phyloP scores from a whole-genome alignment of 2,888 invertebrate species.

The Lapara coniferarum region DNA sequence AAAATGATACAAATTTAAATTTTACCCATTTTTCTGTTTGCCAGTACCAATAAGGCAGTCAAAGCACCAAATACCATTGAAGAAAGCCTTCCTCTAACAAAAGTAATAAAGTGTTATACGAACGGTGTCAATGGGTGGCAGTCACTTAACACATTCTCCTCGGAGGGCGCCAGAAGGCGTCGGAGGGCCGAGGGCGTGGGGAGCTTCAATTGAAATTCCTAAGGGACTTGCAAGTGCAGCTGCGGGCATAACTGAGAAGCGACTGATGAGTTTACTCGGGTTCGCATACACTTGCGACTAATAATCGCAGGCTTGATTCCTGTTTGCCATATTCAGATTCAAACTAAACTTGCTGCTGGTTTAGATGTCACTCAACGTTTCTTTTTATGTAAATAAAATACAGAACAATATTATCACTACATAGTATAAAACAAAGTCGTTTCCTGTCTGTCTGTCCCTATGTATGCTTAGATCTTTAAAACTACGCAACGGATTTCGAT shows the following conservation, averaged over 20 bases:
- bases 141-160: conserved; percentile 26
- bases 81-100: neutral
- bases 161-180: conserved; percentile 8
- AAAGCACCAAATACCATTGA: neutral
- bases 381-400: too few species aligned
- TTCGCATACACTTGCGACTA: conserved; percentile 38
- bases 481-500: too few species aligned
- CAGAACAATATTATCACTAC: too few species aligned
- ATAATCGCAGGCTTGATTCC: conserved; percentile 14
- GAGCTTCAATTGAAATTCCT: conserved; percentile 42
- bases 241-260: conserved; percentile 42
- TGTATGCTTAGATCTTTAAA: too few species aligned
- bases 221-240: conserved; percentile 48
- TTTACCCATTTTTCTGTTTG: too few species aligned
- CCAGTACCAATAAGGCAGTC: neutral
- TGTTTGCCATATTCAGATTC: neutral
- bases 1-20: too few species aligned
- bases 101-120: conserved; percentile 4
- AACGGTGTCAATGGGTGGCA: neutral
- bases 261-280: conserved; percentile 42
- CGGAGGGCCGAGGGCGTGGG: conserved; percentile 26
- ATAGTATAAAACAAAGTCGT: too few species aligned
- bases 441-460: too few species aligned
- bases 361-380: too few species aligned
- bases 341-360: neutral